A percentile compares a stretch with the other conserved stretches of the same genome.
phyloP scores from a whole-genome alignment of 2,888 invertebrate species.

The Syritta pipiens region DNA sequence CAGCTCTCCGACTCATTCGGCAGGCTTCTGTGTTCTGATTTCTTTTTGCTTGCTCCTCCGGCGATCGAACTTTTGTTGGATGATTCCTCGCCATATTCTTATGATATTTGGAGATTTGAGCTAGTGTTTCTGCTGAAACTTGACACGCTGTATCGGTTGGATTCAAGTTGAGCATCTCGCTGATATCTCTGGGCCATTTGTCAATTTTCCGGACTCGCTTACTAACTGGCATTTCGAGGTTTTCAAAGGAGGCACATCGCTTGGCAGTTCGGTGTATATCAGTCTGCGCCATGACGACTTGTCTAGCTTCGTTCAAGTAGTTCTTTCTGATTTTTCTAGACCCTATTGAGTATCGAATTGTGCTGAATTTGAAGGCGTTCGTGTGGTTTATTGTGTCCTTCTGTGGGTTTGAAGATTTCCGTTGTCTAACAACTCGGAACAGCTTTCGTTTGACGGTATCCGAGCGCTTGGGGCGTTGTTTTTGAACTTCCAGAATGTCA shows the following conservation, averaged over 20 bases:
- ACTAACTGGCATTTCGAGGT: too few species aligned
- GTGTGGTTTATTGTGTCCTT: slow-evolving; percentile 66
- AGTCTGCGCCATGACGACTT: slow-evolving; percentile 33
- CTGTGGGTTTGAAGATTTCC: slow-evolving; percentile 61
- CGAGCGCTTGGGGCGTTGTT: background rate
- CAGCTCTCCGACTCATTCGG: slow-evolving; percentile 71
- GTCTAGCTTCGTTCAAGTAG: slow-evolving; percentile 68
- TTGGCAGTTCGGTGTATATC: background rate
- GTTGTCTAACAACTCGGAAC: slow-evolving; percentile 70
- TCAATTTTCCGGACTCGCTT: background rate
- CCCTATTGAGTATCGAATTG: slow-evolving; percentile 69
- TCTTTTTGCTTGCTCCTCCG: slow-evolving; percentile 57
- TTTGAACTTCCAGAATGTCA: slow-evolving; percentile 34
- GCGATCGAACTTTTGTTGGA: slow-evolving; percentile 53
- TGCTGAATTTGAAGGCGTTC: slow-evolving; percentile 65
- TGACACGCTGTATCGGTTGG: slow-evolving; percentile 34
- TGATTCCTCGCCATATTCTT: slow-evolving; percentile 67
- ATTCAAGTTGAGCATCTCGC: slow-evolving; percentile 15
- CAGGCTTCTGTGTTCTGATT: slow-evolving; percentile 70
- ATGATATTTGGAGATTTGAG: slow-evolving; percentile 71
- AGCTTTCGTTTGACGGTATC: slow-evolving; percentile 72
- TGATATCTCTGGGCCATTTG: background rate
- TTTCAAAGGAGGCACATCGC: background rate
- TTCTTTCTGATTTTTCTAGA: slow-evolving; percentile 66
- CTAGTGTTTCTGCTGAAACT: slow-evolving; percentile 56